Base-by-base conservation (phyloP, 2,888 invertebrate species). In the Pediacus dermestoides region DNA sequence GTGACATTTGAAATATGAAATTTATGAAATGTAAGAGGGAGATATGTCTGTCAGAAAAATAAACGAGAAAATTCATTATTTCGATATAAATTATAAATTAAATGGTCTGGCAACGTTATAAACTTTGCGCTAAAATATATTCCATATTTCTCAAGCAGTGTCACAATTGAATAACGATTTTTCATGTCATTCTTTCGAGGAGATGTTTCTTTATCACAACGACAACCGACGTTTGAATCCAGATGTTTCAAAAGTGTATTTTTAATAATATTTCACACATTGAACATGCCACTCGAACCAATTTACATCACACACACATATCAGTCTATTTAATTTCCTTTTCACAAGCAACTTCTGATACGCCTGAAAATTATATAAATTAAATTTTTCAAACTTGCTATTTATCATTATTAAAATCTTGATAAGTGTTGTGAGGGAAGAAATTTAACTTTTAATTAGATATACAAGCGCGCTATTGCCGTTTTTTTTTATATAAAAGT, bases 141-240 rank as follows among this genome's bases (percentile, higher is more conserved):
- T 44, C 36, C 44, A 39, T 38, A 44, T 46, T 40, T 42, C 14
- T 23, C 35, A 34, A 36, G 39, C 27, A 36, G 42, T 37, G 34
- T 41, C 39, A 52, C 52, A 52, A 55, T 55, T 44, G 52, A 57
- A 52, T 48, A 51, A 52, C 51, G 51, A 52, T 55, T 52, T 55
- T 55, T 51, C 52, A 50, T 46, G 53, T 53, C 55, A 50, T 44
- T 50, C 41, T 46, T 45, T 46, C 38, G 36, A 37, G 41, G 44
- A 51, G 52, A 53, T 53, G 53, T 49, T 45, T 49, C 52, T 52
- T 54, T 54, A 55, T 55, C 54, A 46, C n/a, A n/a, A n/a, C 45
- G 50, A 46, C 48, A 43, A 48, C 49, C 44, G 46, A 45, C 48
- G 47, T 30, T 41, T 37, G 44, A 41, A 44, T 45, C 48, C 50